Evolutionary conservation across 2,113 vertebrate genomes (phyloP), one percentile per base, ranked within the genome.

Genomic region (Prinia subflava): DNA sequence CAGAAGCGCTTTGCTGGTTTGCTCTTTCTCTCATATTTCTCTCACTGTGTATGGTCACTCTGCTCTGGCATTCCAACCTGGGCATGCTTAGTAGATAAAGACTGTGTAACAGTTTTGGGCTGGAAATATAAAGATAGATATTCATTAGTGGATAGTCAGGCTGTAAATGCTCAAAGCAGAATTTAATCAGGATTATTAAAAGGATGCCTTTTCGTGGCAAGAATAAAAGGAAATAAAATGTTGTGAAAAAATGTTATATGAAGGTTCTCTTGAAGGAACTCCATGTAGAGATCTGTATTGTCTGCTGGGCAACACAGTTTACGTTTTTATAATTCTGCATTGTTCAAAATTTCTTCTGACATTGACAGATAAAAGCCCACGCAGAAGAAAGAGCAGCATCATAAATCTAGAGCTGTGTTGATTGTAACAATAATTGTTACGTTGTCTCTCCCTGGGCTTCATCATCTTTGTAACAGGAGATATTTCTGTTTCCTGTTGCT

Each of bases 401-500:
- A 6, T 68, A 18, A 84, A 68, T 50, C 69, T 60, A 60, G 52
- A 44, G 28, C 31, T 35, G 24, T 53, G 37, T 4, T 68, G 28
- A 85, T 83, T 76, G 37, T 68, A 44, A 69, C 8, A 50, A 22
- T 77, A 39, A 33, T 64, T 3, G 15, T 46, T 25, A 1, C 0
- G 1, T 62, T 91, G n/a, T 87, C 28, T 74, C 25, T 87, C 9
- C 30, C 60, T 73, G 69, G 49, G 31, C 39, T 57, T 2, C 47
- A 22, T 76, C 46, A 37, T 37, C 59, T 92, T 68, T 74, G 25
- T 69, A 62, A 41, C 9, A 70, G 30, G 44, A 62, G 39, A 17
- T 74, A 20, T 12, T n/a, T n/a, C 37, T 2, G 0, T 52, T 69
- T 76, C 35, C 55, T 46, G 2, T 57, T 0, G 0, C 33, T 81